Conservation (phyloP, 2,113 vertebrate species). For the Sinocyclocheilus rhinocerous region DNA sequence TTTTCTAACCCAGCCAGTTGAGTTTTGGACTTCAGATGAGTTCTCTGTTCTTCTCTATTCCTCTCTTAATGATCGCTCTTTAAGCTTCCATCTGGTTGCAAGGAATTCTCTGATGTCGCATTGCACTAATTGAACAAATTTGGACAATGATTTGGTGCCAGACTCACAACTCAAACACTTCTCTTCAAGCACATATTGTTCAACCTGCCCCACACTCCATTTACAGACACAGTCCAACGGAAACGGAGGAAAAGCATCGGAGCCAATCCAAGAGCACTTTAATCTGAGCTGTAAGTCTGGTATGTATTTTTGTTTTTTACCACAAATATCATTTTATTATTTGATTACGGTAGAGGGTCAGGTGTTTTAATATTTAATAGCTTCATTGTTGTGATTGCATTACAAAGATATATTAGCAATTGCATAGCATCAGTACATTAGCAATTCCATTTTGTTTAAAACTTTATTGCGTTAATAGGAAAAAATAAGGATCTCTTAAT, state of each 20-base stretch:
- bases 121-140: slow-evolving; percentile 54
- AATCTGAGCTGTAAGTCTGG: background rate
- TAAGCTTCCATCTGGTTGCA: slow-evolving; percentile 68
- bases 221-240: background rate
- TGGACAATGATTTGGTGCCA: slow-evolving; percentile 56
- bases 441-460: slow-evolving; percentile 10
- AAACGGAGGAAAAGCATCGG: background rate
- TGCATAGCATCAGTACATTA: slow-evolving; percentile 20
- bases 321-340: background rate
- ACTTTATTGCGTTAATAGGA: background rate
- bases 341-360: background rate
- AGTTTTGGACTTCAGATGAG: slow-evolving; percentile 43
- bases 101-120: slow-evolving; percentile 57
- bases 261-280: background rate
- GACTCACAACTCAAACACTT: slow-evolving; percentile 40
- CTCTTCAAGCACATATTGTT: slow-evolving; percentile 5
- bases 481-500: background rate
- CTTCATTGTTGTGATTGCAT: background rate
- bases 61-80: slow-evolving; percentile 61
- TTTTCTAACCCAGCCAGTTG: slow-evolving; percentile 63
- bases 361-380: background rate
- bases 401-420: background rate
- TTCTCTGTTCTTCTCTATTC: slow-evolving; percentile 61
- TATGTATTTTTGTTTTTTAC: background rate
- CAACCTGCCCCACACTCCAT: background rate